Evolutionary conservation across 2,113 vertebrate species (phyloP), one percentile per base, ranked within the genome.

Genomic region (Otis tarda): DNA sequence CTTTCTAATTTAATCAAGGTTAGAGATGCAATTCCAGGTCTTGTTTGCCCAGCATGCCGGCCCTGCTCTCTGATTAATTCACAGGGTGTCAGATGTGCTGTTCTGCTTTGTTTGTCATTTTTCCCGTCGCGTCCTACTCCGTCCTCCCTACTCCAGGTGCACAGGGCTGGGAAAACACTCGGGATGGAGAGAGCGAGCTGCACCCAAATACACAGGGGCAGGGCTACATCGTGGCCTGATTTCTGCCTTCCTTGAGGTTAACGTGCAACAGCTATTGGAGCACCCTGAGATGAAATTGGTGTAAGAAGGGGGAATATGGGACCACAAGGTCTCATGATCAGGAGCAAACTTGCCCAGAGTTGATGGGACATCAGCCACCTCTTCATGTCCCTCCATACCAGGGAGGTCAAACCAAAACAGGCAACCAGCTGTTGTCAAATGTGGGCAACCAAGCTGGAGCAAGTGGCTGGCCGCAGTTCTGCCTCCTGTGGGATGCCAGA

Each of bases 41-140:
- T 97, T 94, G 97, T 98, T 97, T 97, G 97, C 97, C 97, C 91
- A 73, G 97, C 97, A 95, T 94, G 97, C 97, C 92, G 96, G 97
- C 96, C 27, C 96, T 33, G 98, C 97, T 95, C 97, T 95, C 97
- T 98, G 98, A 98, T 98, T 98, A 98, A 98, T 98, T 98, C 98
- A 69, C 97, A 96, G 73, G 92, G 96, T 69, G 98, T 98, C 98
- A 98, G 97, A 98, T 78, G 70, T 76, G 94, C 98, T 98, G 98
- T 98, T 98, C 98, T 98, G 98, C 98, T 93, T 96, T 97, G 98
- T 98, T 98, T 97, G 97, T 98, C 98, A 98, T 97, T 90, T 96
- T 95, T 37, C 82, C 71, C 60, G 2, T 35, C 68, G 49, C 10
- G 10, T 63, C 71, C 83, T 4, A 7, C 78, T 47, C 92, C 69